Evolutionary conservation across 2,888 invertebrate genomes (phyloP).

Genomic region (Meloe dianella): DNA sequence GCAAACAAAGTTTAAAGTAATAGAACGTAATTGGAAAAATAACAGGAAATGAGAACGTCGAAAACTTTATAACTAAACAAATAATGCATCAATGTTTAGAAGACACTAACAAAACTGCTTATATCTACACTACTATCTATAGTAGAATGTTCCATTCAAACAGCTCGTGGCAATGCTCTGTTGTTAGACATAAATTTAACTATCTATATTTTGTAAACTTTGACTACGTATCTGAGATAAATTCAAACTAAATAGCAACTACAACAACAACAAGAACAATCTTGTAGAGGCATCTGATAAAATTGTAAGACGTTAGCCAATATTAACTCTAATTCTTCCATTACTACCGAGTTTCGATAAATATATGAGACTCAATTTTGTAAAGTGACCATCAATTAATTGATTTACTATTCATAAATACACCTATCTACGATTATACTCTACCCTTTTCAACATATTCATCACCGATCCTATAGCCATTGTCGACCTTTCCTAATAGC

Average conservation of each 20-base stretch:
- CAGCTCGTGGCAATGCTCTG: background rate
- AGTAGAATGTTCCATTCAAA: background rate
- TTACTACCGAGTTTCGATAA: too few species aligned
- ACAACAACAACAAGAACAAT: background rate
- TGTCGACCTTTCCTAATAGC: background rate
- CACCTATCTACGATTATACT: background rate
- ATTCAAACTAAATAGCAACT: background rate
- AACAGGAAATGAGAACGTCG: too few species aligned
- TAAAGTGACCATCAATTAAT: too few species aligned
- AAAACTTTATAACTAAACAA: too few species aligned
- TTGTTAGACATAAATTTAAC: background rate
- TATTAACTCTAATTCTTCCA: too few species aligned
- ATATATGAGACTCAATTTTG: too few species aligned
- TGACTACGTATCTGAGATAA: background rate
- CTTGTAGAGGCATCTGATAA: background rate
- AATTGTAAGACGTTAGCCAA: background rate
- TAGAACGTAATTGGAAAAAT: too few species aligned
- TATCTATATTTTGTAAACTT: background rate
- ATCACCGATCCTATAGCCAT: background rate
- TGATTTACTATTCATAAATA: too few species aligned
- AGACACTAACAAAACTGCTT: background rate
- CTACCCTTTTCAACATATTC: background rate
- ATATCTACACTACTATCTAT: background rate
- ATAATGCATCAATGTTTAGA: background rate
- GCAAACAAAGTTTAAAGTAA: too few species aligned